These are phyloP conservation scores for Tanytarsus gracilentus DNA, from an alignment of 2,888 invertebrate species.

Conservation along the genomic window DNA sequence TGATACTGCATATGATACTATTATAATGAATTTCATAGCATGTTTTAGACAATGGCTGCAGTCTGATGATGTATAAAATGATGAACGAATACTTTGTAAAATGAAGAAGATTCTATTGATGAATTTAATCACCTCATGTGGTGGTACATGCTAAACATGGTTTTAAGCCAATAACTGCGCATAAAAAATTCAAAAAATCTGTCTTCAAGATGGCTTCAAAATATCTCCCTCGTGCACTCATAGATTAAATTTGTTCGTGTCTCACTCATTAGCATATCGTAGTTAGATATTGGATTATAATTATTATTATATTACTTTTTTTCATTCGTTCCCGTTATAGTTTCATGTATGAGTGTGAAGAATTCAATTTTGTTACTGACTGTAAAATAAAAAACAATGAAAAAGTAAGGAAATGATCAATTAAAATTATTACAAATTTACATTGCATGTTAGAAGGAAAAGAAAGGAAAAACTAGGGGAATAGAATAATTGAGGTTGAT, in stretches of 20 bases:
- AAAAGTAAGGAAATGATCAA: slow-evolving; percentile 26
- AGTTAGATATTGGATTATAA: slow-evolving; percentile 12
- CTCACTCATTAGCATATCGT: slow-evolving; percentile 29
- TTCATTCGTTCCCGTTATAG: not conserved
- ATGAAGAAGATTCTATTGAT: too few relatives aligned
- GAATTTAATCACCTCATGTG: too few relatives aligned
- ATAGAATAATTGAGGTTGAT: not conserved
- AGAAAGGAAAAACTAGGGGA: too few relatives aligned
- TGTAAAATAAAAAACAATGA: slow-evolving; percentile 20
- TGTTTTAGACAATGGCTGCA: slow-evolving; percentile 13
- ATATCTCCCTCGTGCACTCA: not conserved
- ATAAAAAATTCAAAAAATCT: too few relatives aligned
- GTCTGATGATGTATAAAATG: not conserved
- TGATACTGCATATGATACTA: slow-evolving; percentile 28
- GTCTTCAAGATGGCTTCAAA: not conserved
- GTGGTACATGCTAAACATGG: too few relatives aligned
- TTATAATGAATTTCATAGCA: slow-evolving; percentile 15
- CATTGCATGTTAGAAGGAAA: too few relatives aligned
- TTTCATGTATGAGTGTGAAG: slow-evolving; percentile 26
- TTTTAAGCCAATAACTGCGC: too few relatives aligned
- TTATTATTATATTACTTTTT: not conserved
- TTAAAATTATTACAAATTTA: slow-evolving; percentile 14
- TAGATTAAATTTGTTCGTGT: slow-evolving; percentile 17
- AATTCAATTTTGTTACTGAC: slow-evolving; percentile 29
- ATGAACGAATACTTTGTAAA: not conserved